These are phyloP conservation scores for Ooceraea biroi DNA, from an alignment of 1,140 invertebrate genomes.

Conservation along the genomic window DNA sequence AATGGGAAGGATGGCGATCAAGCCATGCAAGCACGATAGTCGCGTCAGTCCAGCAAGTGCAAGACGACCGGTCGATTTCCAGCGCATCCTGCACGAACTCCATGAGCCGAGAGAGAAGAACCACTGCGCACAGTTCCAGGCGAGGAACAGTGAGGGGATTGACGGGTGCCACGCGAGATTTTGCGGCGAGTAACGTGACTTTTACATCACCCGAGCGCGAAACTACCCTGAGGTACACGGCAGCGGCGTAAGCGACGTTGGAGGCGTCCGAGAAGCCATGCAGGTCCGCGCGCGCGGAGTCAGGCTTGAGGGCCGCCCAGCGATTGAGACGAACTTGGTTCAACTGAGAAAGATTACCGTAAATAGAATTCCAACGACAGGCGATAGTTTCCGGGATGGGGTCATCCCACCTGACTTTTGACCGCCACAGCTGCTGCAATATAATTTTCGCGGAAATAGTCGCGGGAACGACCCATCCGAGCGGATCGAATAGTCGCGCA, in stretches of 20 bases:
- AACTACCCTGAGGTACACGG: neutral
- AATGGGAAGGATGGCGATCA: neutral
- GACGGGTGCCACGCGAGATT: neutral
- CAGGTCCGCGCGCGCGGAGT: neutral
- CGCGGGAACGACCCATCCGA: slow-evolving; percentile 35
- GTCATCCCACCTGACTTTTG: neutral
- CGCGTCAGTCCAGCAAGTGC: neutral
- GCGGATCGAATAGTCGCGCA: slow-evolving; percentile 12
- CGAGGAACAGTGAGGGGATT: neutral
- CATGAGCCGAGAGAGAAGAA: neutral
- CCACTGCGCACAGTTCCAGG: slow-evolving; percentile 21
- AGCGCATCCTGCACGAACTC: neutral
- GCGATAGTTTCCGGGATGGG: neutral
- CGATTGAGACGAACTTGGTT: neutral
- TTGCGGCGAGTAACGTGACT: too few relatives aligned
- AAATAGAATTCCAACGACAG: neutral
- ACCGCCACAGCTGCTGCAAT: slow-evolving; percentile 67
- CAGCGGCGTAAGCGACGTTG: neutral
- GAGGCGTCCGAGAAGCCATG: slow-evolving; percentile 2
- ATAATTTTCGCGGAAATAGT: slow-evolving; percentile 63
- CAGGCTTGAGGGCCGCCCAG: neutral
- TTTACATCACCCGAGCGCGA: neutral
- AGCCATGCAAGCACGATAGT: neutral
- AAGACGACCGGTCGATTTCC: neutral
- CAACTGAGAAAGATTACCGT: too few relatives aligned